Percentiles rank a stretch among this genome's conserved stretches.
Evolutionary conservation across 2,113 vertebrate species (phyloP).

Genomic region (Ophiodon elongatus): DNA sequence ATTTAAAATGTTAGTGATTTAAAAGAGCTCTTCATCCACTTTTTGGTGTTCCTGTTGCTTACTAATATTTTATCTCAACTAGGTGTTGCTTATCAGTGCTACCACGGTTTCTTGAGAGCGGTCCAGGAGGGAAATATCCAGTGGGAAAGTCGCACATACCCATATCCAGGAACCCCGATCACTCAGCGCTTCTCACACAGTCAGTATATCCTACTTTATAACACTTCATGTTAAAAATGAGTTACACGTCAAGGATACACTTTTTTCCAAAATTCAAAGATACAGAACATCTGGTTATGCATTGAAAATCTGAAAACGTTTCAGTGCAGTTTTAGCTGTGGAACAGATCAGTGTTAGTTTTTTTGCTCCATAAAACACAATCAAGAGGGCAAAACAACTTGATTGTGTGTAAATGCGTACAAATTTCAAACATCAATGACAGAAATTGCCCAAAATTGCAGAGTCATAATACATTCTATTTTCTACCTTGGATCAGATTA

Average conservation of each 20-base stretch:
- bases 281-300: neutral
- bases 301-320: neutral
- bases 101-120: slow-evolving; percentile 96
- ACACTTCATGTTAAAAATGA: neutral
- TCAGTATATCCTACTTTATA: slow-evolving; percentile 82
- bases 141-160: slow-evolving; percentile 98
- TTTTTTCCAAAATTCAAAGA: neutral
- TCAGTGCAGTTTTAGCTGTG: neutral
- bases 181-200: slow-evolving; percentile 99
- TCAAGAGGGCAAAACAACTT: neutral
- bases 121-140: slow-evolving; percentile 98
- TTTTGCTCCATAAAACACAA: neutral
- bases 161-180: slow-evolving; percentile 97
- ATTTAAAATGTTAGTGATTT: neutral
- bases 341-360: neutral
- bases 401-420: neutral
- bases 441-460: neutral
- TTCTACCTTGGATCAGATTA: neutral
- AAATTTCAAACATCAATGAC: neutral
- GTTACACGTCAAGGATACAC: neutral
- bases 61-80: slow-evolving; percentile 21
- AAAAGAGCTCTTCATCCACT: neutral
- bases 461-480: neutral
- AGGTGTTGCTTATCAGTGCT: slow-evolving; percentile 99
- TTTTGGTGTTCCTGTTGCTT: neutral